Conservation (phyloP, 1,140 invertebrate genomes). For the Drosophila biarmipes region DNA sequence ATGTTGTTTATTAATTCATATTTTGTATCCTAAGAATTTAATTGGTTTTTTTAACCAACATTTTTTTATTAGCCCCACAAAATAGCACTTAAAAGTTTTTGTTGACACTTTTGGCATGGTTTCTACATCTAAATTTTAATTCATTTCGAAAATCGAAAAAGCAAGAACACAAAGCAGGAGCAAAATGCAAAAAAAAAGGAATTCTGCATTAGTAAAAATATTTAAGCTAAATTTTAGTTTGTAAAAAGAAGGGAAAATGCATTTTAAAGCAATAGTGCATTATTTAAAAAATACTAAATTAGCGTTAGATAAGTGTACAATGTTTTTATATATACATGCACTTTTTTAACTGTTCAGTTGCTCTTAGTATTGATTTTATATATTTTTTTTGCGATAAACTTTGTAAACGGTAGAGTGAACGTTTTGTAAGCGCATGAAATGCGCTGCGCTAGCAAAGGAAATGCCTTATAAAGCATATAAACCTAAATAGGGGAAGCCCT, state of each 20-base stretch:
- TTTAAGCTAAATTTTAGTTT: constrained; percentile 61
- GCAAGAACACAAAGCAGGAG: no score
- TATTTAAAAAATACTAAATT: constrained; percentile 25
- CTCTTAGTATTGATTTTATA: constrained; percentile 11
- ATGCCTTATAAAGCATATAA: constrained; percentile 40
- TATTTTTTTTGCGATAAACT: constrained; percentile 24
- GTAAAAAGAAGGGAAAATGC: constrained; percentile 43
- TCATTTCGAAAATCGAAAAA: not conserved
- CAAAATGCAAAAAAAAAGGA: not conserved
- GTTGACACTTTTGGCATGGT: not conserved
- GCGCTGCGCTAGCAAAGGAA: constrained; percentile 32
- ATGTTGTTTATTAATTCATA: no score
- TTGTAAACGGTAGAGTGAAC: constrained; percentile 36
- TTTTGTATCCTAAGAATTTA: not conserved
- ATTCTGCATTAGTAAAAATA: constrained; percentile 40
- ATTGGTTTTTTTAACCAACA: not conserved
- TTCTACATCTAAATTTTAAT: not conserved
- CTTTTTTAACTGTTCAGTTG: constrained; percentile 14
- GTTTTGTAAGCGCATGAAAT: constrained; percentile 50
- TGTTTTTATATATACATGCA: constrained; percentile 28
- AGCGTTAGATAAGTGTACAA: constrained; percentile 34
- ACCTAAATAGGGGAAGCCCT: constrained; percentile 1
- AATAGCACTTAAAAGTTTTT: not conserved
- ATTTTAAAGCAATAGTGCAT: constrained; percentile 36
- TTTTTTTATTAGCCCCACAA: no score